phyloP scores from a whole-genome alignment of 2,113 vertebrate species.

The Sylvietta virens region DNA sequence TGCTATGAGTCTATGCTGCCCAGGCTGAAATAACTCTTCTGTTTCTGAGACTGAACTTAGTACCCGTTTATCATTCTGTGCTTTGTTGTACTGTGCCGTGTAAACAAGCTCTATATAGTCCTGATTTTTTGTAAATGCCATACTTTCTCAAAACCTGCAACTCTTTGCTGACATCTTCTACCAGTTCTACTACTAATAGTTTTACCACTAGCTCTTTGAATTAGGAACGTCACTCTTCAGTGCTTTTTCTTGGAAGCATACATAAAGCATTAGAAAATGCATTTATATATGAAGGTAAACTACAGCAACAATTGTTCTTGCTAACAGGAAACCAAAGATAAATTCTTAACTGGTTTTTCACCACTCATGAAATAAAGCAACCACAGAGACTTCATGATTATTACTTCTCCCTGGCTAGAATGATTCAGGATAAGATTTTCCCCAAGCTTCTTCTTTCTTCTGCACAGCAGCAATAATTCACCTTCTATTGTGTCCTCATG shows the following conservation, averaged over 20 bases:
- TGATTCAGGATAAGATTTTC: background rate
- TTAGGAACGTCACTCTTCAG: background rate
- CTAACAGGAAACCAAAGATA: background rate
- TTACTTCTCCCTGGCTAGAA: background rate
- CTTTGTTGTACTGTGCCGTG: fast-evolving
- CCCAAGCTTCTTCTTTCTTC: background rate
- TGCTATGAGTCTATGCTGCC: background rate
- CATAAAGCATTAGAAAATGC: background rate
- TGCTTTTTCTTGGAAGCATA: background rate
- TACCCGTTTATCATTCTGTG: background rate
- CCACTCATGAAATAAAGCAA: background rate
- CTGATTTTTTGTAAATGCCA: background rate
- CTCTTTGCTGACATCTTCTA: background rate
- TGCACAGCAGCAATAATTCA: background rate
- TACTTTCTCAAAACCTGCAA: background rate
- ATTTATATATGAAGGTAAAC: background rate
- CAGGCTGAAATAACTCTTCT: background rate
- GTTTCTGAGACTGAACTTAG: background rate
- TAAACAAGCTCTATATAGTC: background rate
- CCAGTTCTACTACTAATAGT: background rate
- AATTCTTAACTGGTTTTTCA: background rate
- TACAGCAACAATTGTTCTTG: background rate
- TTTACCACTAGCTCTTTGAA: background rate
- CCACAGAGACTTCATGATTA: background rate
- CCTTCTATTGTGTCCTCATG: background rate